Conservation (phyloP, 2,113 vertebrate genomes). For the Cardinalis cardinalis region DNA sequence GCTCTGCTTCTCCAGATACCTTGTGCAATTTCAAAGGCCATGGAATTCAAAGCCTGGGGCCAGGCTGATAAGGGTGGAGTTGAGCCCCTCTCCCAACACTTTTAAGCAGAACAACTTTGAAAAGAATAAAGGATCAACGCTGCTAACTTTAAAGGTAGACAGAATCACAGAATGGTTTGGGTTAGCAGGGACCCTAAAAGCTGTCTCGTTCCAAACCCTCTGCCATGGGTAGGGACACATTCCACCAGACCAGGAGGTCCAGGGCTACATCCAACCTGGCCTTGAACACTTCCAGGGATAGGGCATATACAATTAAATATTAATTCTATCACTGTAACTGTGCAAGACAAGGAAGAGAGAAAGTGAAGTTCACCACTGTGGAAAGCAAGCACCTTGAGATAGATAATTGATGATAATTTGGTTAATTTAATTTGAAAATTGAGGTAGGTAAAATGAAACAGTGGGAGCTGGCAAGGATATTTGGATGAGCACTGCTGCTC, state of each 20-base stretch:
- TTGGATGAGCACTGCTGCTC: not conserved
- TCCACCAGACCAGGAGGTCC: too few species aligned
- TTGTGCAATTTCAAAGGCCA: not conserved
- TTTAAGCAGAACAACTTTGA: not conserved
- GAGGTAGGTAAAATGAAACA: not conserved
- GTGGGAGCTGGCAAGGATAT: not conserved
- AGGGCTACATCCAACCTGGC: not conserved
- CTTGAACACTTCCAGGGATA: rapidly evolving
- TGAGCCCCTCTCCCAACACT: not conserved
- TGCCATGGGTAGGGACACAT: not conserved
- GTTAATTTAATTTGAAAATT: not conserved
- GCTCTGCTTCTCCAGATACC: not conserved
- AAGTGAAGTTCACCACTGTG: not conserved
- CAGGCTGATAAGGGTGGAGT: not conserved
- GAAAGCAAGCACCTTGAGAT: not conserved
- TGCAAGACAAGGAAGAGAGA: not conserved
- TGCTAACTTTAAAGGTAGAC: not conserved
- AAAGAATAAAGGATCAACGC: not conserved
- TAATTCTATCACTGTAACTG: not conserved
- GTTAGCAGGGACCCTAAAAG: not conserved
- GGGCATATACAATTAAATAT: not conserved
- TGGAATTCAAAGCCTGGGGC: rapidly evolving
- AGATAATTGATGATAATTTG: not conserved
- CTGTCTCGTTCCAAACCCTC: not conserved
- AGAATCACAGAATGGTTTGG: not conserved